Evolutionary conservation across 1,140 invertebrate species (phyloP).

Genomic region (Schlechtendalia chinensis): DNA sequence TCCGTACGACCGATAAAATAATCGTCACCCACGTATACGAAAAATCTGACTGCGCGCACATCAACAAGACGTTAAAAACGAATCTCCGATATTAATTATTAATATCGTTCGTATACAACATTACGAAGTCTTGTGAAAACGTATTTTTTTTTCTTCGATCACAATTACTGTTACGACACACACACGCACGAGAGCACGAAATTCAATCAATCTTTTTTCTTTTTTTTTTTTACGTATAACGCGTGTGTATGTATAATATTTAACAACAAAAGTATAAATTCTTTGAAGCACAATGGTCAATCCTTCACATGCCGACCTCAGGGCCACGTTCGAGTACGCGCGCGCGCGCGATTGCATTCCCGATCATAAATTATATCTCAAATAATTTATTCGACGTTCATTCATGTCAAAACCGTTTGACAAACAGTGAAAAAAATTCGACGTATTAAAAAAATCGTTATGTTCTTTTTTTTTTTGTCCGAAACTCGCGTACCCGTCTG

Average conservation of each 20-base stretch:
- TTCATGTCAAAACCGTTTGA: constrained; percentile 33
- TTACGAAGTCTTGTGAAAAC: not conserved
- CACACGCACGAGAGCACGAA: not conserved
- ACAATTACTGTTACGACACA: constrained; percentile 1
- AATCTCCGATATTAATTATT: too few species aligned
- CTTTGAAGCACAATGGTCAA: constrained; percentile 36
- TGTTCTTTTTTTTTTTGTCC: constrained; percentile 7
- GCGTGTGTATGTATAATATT: not conserved
- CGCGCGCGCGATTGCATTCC: not conserved
- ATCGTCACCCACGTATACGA: too few species aligned
- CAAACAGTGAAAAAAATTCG: constrained; percentile 15
- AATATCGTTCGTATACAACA: too few species aligned
- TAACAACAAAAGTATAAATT: constrained; percentile 34
- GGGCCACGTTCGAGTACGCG: constrained; percentile 4
- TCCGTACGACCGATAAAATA: too few species aligned
- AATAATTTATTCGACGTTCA: constrained; percentile 20
- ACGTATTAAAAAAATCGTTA: not conserved
- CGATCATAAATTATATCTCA: constrained; percentile 29
- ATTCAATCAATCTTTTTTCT: constrained; percentile 31
- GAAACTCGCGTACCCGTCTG: not conserved
- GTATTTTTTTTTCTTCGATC: not conserved
- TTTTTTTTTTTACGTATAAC: not conserved
- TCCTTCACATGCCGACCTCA: constrained; percentile 33
- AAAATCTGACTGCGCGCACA: too few species aligned
- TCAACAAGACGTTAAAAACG: too few species aligned